Base-by-base conservation (phyloP, 2,797 vertebrate genomes). In the Nannoperca australis region DNA sequence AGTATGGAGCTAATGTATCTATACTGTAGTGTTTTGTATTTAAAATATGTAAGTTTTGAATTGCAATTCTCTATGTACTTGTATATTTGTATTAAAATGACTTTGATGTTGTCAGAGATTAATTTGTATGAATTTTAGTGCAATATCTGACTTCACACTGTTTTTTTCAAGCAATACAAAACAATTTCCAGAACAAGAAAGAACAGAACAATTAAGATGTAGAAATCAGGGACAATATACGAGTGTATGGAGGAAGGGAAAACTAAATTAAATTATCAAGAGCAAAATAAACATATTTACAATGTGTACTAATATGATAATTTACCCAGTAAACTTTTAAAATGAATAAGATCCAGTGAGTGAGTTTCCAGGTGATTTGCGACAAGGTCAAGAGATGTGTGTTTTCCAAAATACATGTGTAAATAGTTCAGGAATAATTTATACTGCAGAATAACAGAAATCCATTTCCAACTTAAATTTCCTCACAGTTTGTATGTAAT, bases 1-100 rank as follows among this genome's bases (percentile, higher is more conserved):
- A 40, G 81, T 67, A 54, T 67, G 13, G 12, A 66, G 14, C 38
- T 44, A 15, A 71, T 63, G 32, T 67, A 2, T 74, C 27, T 85
- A 12, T 54, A 22, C 15, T 58, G 13, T 47, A 40, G 10, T 40
- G 32, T 71, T 80, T 79, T 87, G 5, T 78, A 74, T 70, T 24
- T 24, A 66, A 79, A 50, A 73, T 65, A 53, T 79, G 24, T 62
- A 47, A 6, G 12, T 55, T 71, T 73, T 73, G 1, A 76, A 70
- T 55, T 82, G 20, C n/a, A 79, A 32, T 74, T 50, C 7, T 77
- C 20, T 70, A 44, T 68, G 7, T 84, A 32, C 38, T 62, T 70
- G n/a, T 82, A 64, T 58, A 82, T 89, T 90, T 88, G 38, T 83
- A 88, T 69, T 85, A 73, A 86, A 88, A 56, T 22, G 0, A 49